These are phyloP conservation scores for Coelinius sp. DNA, from an alignment of 2,888 invertebrate genomes.

Conservation along the genomic window DNA sequence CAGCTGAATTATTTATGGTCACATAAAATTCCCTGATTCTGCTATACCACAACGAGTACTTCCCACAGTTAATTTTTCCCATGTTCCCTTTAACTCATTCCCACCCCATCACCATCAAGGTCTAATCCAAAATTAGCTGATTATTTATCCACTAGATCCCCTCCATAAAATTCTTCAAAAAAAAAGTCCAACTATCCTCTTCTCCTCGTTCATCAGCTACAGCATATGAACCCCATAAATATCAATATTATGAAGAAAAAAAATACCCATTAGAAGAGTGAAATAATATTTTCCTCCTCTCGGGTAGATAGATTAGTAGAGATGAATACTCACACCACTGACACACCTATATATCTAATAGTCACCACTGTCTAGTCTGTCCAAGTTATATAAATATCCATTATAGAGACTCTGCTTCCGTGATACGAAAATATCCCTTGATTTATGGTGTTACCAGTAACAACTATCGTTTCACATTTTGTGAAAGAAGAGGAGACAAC, in stretches of 20 bases:
- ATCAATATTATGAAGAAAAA: neutral
- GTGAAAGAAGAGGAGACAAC: conserved; percentile 3
- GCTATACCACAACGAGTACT: neutral
- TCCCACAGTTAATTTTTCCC: neutral
- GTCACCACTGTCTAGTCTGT: conserved; percentile 21
- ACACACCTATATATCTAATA: neutral
- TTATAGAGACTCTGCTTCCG: conserved; percentile 58
- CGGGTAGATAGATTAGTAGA: neutral
- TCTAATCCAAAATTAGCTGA: neutral
- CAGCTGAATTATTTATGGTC: neutral
- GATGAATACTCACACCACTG: neutral
- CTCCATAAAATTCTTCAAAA: neutral
- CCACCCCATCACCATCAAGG: neutral
- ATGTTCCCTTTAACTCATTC: conserved; percentile 1
- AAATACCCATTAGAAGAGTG: neutral
- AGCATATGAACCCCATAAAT: neutral
- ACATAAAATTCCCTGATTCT: neutral
- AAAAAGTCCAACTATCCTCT: neutral
- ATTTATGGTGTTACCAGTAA: conserved; percentile 57
- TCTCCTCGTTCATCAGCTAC: neutral
- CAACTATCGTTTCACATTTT: conserved; percentile 1
- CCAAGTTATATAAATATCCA: conserved; percentile 60
- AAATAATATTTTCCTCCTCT: neutral
- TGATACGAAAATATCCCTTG: conserved; percentile 66
- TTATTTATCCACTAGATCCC: neutral